Evolutionary conservation across 2,113 vertebrate genomes (phyloP).

Genomic region (Sarotherodon lohbergeri): DNA sequence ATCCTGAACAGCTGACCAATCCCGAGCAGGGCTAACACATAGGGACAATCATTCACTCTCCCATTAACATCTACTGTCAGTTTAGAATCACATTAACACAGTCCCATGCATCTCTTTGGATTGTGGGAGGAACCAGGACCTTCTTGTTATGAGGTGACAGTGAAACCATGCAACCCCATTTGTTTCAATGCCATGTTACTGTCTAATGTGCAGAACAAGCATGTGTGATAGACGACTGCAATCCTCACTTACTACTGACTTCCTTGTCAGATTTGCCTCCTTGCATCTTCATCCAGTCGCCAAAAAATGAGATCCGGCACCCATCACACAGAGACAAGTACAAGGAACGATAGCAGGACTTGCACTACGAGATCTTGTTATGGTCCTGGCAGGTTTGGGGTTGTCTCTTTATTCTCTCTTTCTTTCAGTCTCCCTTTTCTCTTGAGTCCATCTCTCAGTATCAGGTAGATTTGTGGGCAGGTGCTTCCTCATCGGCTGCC

Average conservation of each 20-base stretch:
- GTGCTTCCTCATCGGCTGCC: background rate
- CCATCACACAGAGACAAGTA: background rate
- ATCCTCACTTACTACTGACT: background rate
- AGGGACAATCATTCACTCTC: background rate
- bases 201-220: background rate
- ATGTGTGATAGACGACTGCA: background rate
- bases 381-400: background rate
- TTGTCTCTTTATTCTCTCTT: background rate
- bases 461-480: background rate
- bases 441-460: background rate
- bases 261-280: background rate
- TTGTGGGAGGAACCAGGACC: background rate
- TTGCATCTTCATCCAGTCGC: background rate
- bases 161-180: background rate
- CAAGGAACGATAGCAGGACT: background rate
- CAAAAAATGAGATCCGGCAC: background rate
- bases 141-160: background rate
- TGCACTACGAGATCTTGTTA: background rate
- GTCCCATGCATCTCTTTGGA: background rate
- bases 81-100: background rate
- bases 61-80: background rate
- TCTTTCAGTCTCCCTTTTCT: background rate
- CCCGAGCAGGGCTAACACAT: background rate
- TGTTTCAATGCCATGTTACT: background rate
- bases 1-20: background rate